Percentiles rank a stretch among this genome's conserved stretches.
Conservation (phyloP, 2,888 invertebrate genomes). For the Baccha elongata region DNA sequence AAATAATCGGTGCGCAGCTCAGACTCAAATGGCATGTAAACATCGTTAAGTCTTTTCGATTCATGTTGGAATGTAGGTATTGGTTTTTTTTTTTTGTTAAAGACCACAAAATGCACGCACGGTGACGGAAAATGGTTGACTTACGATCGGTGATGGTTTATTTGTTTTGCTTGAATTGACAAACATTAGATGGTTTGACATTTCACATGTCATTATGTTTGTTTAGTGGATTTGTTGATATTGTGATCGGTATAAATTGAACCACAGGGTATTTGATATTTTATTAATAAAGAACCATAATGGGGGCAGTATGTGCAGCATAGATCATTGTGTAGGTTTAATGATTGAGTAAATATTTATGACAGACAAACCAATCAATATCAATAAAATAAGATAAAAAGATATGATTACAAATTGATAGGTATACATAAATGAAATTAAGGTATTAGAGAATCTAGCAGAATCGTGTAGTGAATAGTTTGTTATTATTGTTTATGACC, state of each 20-base stretch:
- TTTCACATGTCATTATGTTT: slow-evolving; percentile 70
- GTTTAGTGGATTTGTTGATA: slow-evolving; percentile 51
- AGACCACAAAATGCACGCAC: slow-evolving; percentile 6
- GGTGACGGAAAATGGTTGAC: slow-evolving; percentile 26
- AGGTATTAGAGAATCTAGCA: too few species aligned
- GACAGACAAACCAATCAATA: slow-evolving; percentile 52
- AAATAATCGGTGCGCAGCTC: slow-evolving; percentile 22
- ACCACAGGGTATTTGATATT: background rate
- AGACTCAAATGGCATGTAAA: slow-evolving; percentile 47
- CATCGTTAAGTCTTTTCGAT: slow-evolving; percentile 25
- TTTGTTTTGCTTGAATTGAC: slow-evolving; percentile 49
- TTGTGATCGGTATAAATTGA: slow-evolving; percentile 23
- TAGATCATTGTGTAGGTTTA: slow-evolving; percentile 16
- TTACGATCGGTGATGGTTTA: slow-evolving; percentile 36
- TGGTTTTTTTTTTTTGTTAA: background rate
- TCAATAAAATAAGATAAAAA: slow-evolving; percentile 1
- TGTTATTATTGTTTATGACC: too few species aligned
- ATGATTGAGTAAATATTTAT: slow-evolving; percentile 35
- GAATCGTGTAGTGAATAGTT: too few species aligned
- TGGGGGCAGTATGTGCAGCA: too few species aligned
- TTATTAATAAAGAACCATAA: background rate
- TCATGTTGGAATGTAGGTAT: slow-evolving; percentile 25
- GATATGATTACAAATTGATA: slow-evolving; percentile 16
- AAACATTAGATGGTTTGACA: slow-evolving; percentile 60
- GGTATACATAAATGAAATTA: too few species aligned